Evolutionary conservation across 2,888 invertebrate species (phyloP).

Genomic region (Mesorhabditis sp.): DNA sequence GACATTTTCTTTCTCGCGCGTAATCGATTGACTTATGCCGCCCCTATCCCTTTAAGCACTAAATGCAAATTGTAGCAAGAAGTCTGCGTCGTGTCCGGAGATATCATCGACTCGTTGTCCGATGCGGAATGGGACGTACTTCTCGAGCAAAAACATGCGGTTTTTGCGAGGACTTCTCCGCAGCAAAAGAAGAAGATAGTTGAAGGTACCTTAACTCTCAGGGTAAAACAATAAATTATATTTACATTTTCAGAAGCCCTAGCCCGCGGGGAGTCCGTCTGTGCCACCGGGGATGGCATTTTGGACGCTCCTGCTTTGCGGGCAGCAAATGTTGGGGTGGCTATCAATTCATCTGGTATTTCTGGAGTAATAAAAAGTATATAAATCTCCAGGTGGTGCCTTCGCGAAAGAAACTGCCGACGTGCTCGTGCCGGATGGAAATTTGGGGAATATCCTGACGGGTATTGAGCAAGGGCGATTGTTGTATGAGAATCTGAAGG

Average conservation of each 20-base stretch:
- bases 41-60: too few species aligned
- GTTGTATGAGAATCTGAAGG: slow-evolving; percentile 34
- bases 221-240: background rate
- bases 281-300: slow-evolving; percentile 33
- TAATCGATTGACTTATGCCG: too few species aligned
- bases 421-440: slow-evolving; percentile 22
- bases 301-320: slow-evolving; percentile 33
- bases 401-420: slow-evolving; percentile 42
- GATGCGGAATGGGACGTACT: background rate
- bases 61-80: too few species aligned
- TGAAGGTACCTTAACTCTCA: background rate
- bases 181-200: background rate
- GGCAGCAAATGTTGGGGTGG: slow-evolving; percentile 36
- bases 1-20: too few species aligned
- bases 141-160: background rate
- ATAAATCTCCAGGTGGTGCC: slow-evolving; percentile 16
- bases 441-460: slow-evolving; percentile 21
- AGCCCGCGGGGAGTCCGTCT: slow-evolving; percentile 11
- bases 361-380: background rate
- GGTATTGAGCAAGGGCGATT: slow-evolving; percentile 25
- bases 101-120: background rate
- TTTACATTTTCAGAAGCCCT: background rate
- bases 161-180: background rate
- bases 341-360: slow-evolving; percentile 27
- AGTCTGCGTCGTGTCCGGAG: background rate